phyloP scores from a whole-genome alignment of 2,113 vertebrate genomes.

The Coryphaenoides rupestris region DNA sequence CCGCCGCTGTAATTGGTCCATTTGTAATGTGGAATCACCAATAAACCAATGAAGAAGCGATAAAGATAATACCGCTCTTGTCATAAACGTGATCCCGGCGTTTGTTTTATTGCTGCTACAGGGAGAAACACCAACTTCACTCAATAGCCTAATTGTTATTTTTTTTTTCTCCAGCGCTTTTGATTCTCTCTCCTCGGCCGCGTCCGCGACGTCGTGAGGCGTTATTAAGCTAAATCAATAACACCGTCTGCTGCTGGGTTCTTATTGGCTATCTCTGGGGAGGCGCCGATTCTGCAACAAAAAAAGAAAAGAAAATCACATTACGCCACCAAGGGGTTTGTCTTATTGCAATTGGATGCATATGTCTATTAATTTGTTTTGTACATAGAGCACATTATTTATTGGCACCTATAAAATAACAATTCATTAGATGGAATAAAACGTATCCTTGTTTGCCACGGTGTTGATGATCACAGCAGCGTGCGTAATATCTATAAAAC shows the following conservation, averaged over 20 bases:
- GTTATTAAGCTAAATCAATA: conserved; percentile 66
- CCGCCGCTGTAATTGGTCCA: conserved; percentile 71
- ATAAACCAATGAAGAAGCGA: conserved; percentile 80
- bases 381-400: conserved; percentile 45
- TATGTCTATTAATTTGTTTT: conserved; percentile 28
- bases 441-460: conserved; percentile 24
- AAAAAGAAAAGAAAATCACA: conserved; percentile 18
- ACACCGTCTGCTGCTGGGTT: conserved; percentile 57
- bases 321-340: conserved; percentile 41
- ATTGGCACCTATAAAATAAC: conserved; percentile 31
- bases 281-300: conserved; percentile 47
- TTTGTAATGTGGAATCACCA: no score
- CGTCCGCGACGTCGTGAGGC: conserved; percentile 53
- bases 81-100: conserved; percentile 81
- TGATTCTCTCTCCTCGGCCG: conserved; percentile 43
- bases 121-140: conserved; percentile 74
- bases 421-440: conserved; percentile 41
- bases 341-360: conserved; percentile 40
- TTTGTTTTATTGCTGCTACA: conserved; percentile 83
- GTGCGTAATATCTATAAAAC: no score
- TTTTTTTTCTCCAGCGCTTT: conserved; percentile 41
- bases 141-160: conserved; percentile 79
- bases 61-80: conserved; percentile 75
- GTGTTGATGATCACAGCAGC: conserved; percentile 17
- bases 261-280: conserved; percentile 57